Evolutionary conservation across 2,888 invertebrate genomes (phyloP), one percentile per base, ranked within the genome.

Genomic region (Hemithea aestivaria): DNA sequence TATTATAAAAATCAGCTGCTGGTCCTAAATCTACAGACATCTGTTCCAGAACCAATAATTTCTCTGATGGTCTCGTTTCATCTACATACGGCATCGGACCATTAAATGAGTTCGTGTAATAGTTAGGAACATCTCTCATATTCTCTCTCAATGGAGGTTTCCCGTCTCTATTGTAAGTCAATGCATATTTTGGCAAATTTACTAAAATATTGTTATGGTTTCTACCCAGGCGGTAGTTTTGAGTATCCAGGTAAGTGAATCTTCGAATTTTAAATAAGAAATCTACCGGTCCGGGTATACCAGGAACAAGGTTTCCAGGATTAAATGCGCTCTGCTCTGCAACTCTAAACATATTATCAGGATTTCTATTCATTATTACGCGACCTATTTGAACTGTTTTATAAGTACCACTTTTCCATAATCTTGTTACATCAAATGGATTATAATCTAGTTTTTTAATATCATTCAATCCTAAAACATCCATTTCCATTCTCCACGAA

Each of bases 181-280:
- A 77, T 39, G 76, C 78, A 7, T 83, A 69, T 1, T 87, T 85
- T 0, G 98, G 97, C 72, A 96, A 96, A 75, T 98, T 98, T 12
- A 98, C 95, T 0, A 96, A 94, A 30, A 98, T 88, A 68, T 96
- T 96, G 43, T 93, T 88, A 69, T 93, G 93, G 83, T 98, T 98
- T 4, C 94, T 87, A 7, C 98, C 98, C 7, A 27, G n/a, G 2
- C 27, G 11, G n/a, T 27, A 12, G 6, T 2, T 2, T 4, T 27
- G 27, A 12, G 27, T n/a, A 7, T 27, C 27, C 7, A 2, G 7
- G 12, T 27, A 27, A 7, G 10, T 7, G 5, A 11, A 7, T 7
- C 8, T 4, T 7, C 27, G 27, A 9, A n/a, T 7, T 7, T 6
- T 11, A 6, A 27, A 27, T 6, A 27, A 1, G 4, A 7, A 6